Evolutionary conservation across 1,140 invertebrate genomes (phyloP).

Genomic region (Calliopsis andreniformis): DNA sequence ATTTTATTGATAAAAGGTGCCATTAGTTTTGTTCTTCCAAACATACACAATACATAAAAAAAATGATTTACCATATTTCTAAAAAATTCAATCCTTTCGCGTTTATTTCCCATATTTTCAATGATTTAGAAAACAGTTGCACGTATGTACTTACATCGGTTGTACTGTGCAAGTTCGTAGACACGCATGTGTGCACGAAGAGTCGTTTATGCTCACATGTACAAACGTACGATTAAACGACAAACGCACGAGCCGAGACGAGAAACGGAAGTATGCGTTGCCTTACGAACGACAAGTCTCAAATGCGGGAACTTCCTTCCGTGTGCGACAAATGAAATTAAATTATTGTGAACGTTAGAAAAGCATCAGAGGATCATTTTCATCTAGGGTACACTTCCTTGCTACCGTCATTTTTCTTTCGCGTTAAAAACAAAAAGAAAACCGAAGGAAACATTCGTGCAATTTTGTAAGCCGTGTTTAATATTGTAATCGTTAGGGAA

Average conservation of each 20-base stretch:
- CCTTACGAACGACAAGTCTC: conserved; percentile 39
- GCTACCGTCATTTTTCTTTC: not conserved
- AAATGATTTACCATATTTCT: no score
- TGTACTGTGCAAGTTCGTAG: not conserved
- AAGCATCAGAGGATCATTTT: not conserved
- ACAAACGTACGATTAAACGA: conserved; percentile 51
- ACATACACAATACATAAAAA: no score
- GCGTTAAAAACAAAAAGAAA: not conserved
- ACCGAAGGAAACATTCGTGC: not conserved
- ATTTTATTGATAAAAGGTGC: no score
- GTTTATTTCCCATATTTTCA: no score
- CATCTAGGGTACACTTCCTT: not conserved
- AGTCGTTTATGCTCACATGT: conserved; percentile 40
- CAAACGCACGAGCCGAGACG: conserved; percentile 20
- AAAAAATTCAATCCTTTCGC: no score
- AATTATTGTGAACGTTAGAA: conserved; percentile 4
- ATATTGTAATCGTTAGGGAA: not conserved
- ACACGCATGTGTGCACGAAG: not conserved
- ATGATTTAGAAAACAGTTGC: not conserved
- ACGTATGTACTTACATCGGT: not conserved
- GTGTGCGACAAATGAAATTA: conserved; percentile 16
- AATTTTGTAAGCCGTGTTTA: conserved; percentile 22
- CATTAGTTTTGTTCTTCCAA: no score
- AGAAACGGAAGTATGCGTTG: conserved; percentile 57
- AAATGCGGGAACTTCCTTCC: conserved; percentile 30